Conservation (phyloP, 2,113 vertebrate species). For the Daphoenositta chrysoptera region DNA sequence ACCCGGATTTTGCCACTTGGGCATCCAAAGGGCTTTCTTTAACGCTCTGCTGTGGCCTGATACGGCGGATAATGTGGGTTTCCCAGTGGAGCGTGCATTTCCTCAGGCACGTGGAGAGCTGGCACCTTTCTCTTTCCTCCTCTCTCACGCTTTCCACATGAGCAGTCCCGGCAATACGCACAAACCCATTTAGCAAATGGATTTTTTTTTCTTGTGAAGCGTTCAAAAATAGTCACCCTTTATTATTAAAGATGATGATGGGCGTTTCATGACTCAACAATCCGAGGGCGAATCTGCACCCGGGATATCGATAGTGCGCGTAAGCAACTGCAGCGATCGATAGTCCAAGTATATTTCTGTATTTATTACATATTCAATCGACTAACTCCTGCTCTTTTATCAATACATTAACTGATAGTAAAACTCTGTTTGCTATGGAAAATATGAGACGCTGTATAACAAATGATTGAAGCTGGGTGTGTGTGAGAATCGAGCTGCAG, state of each 20-base stretch:
- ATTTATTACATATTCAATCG: neutral
- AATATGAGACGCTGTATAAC: neutral
- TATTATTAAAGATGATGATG: neutral
- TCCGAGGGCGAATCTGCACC: neutral
- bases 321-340: neutral
- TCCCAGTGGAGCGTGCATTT: neutral
- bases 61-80: neutral
- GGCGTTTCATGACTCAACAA: neutral
- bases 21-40: neutral
- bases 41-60: neutral
- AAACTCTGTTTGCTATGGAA: neutral
- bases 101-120: neutral
- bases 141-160: neutral
- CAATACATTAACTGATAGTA: conserved; percentile 18
- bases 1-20: neutral
- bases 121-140: neutral
- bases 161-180: neutral
- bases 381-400: neutral
- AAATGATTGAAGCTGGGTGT: neutral
- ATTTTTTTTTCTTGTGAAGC: conserved; percentile 6
- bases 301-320: neutral
- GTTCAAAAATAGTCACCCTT: conserved; percentile 25
- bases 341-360: neutral
- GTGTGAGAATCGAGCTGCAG: neutral
- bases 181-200: conserved; percentile 47